Evolutionary conservation across 2,797 vertebrate species (phyloP), one percentile per base, ranked within the genome.

Genomic region (Ambastaia sidthimunki): DNA sequence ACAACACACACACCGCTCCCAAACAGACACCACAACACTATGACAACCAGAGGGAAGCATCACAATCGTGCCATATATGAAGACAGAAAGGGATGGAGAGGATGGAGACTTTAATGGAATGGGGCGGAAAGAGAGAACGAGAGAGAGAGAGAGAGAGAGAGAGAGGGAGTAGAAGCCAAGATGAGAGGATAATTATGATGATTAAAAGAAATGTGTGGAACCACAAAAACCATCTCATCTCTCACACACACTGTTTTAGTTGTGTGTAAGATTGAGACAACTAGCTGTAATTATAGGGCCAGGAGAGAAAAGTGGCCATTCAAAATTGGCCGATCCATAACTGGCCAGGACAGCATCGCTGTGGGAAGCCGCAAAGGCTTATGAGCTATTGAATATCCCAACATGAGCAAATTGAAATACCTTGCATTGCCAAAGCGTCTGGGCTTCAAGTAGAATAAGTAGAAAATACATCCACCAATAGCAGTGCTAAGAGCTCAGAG

Each of bases 51-150:
- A 85, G 88, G 90, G 88, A 91, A 89, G 89, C 89, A 87, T 86
- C 71, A 85, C 70, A 80, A 90, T 86, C 85, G 88, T 88, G 91
- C 91, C 90, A 92, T 91, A 89, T 87, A 89, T 87, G 88, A 81
- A 88, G 81, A 84, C 86, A 84, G 87, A 84, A 72, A 60, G 82
- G 72, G 76, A 78, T 21, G 80, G 79, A 76, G 68, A 78, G 76
- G 57, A 71, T 1, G 57, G 76, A 71, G 60, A 72, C 7, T 34
- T 48, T 48, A 69, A 50, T 13, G 9, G 59, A 72, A 60, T 21
- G 25, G 19, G 34, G 50, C 25, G 52, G 74, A 71, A 82, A 79
- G 63, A 48, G 81, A 80, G 88, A 82, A 48, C 28, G 62, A 55
- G 28, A 50, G 23, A 67, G 7, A 21, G 65, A 4, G 12, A 31